Conservation (phyloP, 2,113 vertebrate genomes). For the Labrus mixtus region DNA sequence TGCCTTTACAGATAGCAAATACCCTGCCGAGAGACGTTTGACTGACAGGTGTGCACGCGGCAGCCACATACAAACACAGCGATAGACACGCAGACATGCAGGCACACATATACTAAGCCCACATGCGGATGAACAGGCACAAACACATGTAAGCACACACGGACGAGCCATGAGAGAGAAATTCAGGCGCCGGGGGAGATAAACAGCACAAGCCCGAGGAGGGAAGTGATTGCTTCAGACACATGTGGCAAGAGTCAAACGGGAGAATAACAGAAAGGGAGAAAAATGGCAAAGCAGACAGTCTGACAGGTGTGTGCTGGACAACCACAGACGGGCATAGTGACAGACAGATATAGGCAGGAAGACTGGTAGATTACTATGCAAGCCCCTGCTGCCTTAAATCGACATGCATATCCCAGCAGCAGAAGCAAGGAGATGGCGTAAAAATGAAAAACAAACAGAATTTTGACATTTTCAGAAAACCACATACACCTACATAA, state of each 20-base stretch:
- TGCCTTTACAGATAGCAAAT: constrained; percentile 63
- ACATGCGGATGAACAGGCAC: constrained; percentile 38
- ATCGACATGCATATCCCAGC: constrained; percentile 47
- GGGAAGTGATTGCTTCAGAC: constrained; percentile 55
- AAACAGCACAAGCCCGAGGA: constrained; percentile 46
- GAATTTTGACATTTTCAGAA: constrained; percentile 62
- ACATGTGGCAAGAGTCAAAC: constrained; percentile 53
- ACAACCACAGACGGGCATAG: constrained; percentile 43
- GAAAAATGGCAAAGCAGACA: constrained; percentile 38
- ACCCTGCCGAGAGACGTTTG: constrained; percentile 60
- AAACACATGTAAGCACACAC: constrained; percentile 27
- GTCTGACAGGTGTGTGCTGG: constrained; percentile 40
- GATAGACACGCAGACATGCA: constrained; percentile 50
- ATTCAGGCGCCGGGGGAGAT: constrained; percentile 36
- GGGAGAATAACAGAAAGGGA: constrained; percentile 36
- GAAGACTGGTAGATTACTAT: constrained; percentile 42
- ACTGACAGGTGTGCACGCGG: constrained; percentile 57
- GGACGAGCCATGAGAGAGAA: constrained; percentile 26
- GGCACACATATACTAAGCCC: constrained; percentile 24
- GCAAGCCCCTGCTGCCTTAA: constrained; percentile 39
- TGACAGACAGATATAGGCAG: constrained; percentile 39
- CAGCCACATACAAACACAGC: constrained; percentile 47
- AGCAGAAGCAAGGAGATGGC: constrained; percentile 1
- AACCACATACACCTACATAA: constrained; percentile 43
- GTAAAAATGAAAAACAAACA: constrained; percentile 54